Conservation (phyloP, 2,113 vertebrate species). For the Marmota flaviventris region DNA sequence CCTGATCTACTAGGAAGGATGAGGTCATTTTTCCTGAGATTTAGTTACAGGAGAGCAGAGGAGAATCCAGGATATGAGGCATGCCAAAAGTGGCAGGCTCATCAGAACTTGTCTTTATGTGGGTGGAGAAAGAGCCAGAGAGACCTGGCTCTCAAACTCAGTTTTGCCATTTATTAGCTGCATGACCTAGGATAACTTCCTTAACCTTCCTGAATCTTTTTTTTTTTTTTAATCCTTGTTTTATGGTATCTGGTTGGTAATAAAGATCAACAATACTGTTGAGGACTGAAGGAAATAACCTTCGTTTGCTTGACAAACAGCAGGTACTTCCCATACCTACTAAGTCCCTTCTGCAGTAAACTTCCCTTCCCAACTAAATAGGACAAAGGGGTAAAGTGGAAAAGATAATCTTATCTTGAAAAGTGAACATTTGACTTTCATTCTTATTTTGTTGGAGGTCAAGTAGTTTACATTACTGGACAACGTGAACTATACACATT, state of each 20-base stretch:
- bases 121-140: slow-evolving; percentile 32
- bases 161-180: slow-evolving; percentile 43
- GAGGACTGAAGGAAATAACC: slow-evolving; percentile 34
- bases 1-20: slow-evolving; percentile 44
- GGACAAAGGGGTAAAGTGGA: not conserved
- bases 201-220: slow-evolving; percentile 49
- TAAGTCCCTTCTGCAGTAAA: not conserved
- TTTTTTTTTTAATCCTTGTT: not conserved
- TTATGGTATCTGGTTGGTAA: not conserved
- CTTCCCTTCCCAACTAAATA: not conserved
- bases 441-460: not conserved
- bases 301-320: not conserved
- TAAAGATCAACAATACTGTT: slow-evolving; percentile 15
- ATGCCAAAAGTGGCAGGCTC: slow-evolving; percentile 1
- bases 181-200: slow-evolving; percentile 45
- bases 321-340: not conserved
- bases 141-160: slow-evolving; percentile 30
- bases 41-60: slow-evolving; percentile 44
- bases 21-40: slow-evolving; percentile 56
- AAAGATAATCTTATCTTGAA: not conserved
- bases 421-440: slow-evolving; percentile 6
- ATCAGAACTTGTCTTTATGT: slow-evolving; percentile 23
- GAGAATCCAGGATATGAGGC: slow-evolving; percentile 20
- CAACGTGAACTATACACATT: not conserved
- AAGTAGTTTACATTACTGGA: not conserved